A percentile compares a stretch with the other conserved stretches of the same genome.
Evolutionary conservation across 1,140 invertebrate genomes (phyloP).

Genomic region (Atta colombica): DNA sequence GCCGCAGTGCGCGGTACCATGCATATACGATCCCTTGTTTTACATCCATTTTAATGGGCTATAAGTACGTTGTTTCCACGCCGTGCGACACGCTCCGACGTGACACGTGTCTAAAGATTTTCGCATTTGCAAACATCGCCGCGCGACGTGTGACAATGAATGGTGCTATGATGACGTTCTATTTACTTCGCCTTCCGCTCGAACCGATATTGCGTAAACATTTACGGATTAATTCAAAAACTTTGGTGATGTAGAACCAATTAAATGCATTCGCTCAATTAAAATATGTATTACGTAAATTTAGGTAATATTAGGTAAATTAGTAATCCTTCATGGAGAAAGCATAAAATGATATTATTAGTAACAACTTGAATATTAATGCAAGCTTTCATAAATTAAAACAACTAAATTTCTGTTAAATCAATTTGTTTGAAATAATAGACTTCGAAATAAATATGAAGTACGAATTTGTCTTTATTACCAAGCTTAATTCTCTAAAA

Average conservation of each 20-base stretch:
- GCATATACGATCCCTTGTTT: slow-evolving; percentile 54
- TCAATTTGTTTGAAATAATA: not conserved
- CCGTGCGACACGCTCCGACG: slow-evolving; percentile 17
- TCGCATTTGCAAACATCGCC: slow-evolving; percentile 39
- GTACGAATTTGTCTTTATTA: not conserved
- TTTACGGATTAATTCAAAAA: slow-evolving; percentile 8
- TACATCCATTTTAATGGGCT: slow-evolving; percentile 59
- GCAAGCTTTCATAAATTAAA: not conserved
- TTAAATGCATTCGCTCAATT: not conserved
- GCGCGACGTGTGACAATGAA: slow-evolving; percentile 29
- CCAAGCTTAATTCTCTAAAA: not conserved
- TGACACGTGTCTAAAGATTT: slow-evolving; percentile 52
- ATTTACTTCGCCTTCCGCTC: slow-evolving; percentile 14
- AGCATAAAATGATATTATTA: not conserved
- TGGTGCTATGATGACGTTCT: slow-evolving; percentile 5
- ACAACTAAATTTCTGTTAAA: not conserved
- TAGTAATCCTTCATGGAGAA: not conserved
- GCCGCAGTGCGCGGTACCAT: slow-evolving; percentile 6
- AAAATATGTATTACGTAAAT: not conserved
- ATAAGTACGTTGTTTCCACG: slow-evolving; percentile 55
- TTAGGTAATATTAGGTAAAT: not conserved
- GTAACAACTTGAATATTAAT: not conserved
- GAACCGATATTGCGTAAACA: slow-evolving; percentile 8
- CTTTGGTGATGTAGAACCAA: not conserved
- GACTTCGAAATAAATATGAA: not conserved